A percentile compares a stretch with the other conserved stretches of the same genome.
Evolutionary conservation across 2,888 invertebrate species (phyloP).

Genomic region (Hybos culiciformis): DNA sequence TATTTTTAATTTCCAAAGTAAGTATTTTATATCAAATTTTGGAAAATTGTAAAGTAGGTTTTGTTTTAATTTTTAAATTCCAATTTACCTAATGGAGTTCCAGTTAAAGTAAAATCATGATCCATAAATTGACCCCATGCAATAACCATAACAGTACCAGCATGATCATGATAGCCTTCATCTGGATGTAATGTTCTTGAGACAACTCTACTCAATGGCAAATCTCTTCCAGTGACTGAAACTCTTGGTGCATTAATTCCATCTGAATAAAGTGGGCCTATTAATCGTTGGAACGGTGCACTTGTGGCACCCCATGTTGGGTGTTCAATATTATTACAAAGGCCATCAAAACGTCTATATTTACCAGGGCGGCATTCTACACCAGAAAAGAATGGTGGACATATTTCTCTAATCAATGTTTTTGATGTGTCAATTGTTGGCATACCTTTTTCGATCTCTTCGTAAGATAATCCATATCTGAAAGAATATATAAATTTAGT

Average conservation of each 20-base stretch:
- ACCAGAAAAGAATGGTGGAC: conserved; percentile 75
- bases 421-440: conserved; percentile 80
- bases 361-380: conserved; percentile 81
- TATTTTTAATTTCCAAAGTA: neutral
- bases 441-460: conserved; percentile 76
- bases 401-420: conserved; percentile 71
- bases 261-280: conserved; percentile 68
- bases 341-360: conserved; percentile 72
- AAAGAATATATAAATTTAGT: conserved; percentile 12
- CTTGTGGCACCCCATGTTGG: conserved; percentile 82
- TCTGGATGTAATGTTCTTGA: conserved; percentile 87
- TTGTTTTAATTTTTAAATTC: too few relatives aligned
- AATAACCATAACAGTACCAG: conserved; percentile 77
- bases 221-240: conserved; percentile 57
- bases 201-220: conserved; percentile 72
- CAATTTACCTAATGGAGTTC: conserved; percentile 65
- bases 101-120: conserved; percentile 82
- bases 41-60: neutral
- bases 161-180: conserved; percentile 85
- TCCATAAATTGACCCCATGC: conserved; percentile 95
- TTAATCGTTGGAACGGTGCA: conserved; percentile 68
- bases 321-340: conserved; percentile 77
- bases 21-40: neutral
- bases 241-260: conserved; percentile 74
- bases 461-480: conserved; percentile 71